Base-by-base conservation (phyloP, 2,888 invertebrate genomes). In the Tuta absoluta region DNA sequence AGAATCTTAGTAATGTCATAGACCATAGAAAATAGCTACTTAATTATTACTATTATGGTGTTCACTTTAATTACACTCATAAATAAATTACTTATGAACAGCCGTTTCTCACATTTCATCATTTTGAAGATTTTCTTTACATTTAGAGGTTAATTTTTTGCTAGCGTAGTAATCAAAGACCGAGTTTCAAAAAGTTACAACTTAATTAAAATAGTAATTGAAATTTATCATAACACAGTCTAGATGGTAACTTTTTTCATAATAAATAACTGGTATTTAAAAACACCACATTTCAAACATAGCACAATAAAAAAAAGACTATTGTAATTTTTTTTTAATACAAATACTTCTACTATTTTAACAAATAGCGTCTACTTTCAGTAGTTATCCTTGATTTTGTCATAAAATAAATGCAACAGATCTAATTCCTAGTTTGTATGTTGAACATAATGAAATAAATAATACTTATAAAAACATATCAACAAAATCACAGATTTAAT, bases 91-190 rank as follows among this genome's bases (percentile, higher is more conserved):
- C 11, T 38, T 1, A 2, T 38, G 1, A 24, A 61, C 65, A 66
- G 63, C 65, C 65, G 38, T 63, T 59, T 57, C 63, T 63, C 63
- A 63, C 63, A 14, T 59, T 33, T 19, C 8, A 45, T 33, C 53
- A 49, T 14, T 49, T 48, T 11, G 28, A 23, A 14, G 3, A 17
- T 48, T 17, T 5, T 23, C 28, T 2, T 28, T 28, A 4, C 28
- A 4, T 48, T 48, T 45, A 48, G 24, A 17, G 28, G 17, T 24
- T 61, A 48, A 60, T 45, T 17, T 48, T 1, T 48, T 48, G n/a
- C 12, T 17, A 12, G 37, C 37, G 12, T 12, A n/a, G 12, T 7
- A 12, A 12, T 48, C n/a, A n/a, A n/a, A n/a, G n/a, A n/a, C n/a
- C n/a, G n/a, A n/a, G n/a, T n/a, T n/a, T n/a, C n/a, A n/a, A n/a